phyloP scores from a whole-genome alignment of 2,113 vertebrate genomes.

The Myrmecophaga tridactyla region DNA sequence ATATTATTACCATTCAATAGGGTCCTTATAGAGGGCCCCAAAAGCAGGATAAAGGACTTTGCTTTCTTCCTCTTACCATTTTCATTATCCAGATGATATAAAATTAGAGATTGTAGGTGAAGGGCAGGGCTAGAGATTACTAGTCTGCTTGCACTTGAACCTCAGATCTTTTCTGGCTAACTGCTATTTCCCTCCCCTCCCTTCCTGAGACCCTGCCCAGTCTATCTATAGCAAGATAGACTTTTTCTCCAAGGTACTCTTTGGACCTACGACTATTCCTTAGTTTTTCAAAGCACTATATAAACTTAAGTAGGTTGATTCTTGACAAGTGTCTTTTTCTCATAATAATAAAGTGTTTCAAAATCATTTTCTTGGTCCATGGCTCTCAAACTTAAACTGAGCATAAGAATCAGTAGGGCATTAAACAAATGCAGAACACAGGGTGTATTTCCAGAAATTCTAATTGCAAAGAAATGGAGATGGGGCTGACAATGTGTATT shows the following conservation, averaged over 20 bases:
- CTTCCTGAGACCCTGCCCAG: background rate
- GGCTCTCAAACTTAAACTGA: slow-evolving; percentile 14
- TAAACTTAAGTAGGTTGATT: background rate
- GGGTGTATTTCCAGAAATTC: background rate
- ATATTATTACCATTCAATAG: background rate
- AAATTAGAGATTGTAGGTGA: background rate
- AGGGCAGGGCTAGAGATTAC: background rate
- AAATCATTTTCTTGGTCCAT: background rate
- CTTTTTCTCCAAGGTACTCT: background rate
- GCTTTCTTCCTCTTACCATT: background rate
- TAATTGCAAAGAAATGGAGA: background rate
- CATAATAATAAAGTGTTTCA: background rate
- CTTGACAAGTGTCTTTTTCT: background rate
- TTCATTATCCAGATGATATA: background rate
- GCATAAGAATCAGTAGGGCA: background rate
- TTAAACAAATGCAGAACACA: background rate
- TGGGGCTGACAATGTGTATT: background rate
- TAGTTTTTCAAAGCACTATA: background rate
- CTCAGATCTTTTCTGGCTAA: background rate
- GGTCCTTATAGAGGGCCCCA: background rate
- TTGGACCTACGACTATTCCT: background rate
- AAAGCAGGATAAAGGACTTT: background rate
- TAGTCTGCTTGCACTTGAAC: background rate
- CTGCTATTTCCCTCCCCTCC: background rate
- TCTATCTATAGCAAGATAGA: background rate